Evolutionary conservation across 2,888 invertebrate species (phyloP), one percentile per base, ranked within the genome.

Genomic region (Teinopalpus imperialis): DNA sequence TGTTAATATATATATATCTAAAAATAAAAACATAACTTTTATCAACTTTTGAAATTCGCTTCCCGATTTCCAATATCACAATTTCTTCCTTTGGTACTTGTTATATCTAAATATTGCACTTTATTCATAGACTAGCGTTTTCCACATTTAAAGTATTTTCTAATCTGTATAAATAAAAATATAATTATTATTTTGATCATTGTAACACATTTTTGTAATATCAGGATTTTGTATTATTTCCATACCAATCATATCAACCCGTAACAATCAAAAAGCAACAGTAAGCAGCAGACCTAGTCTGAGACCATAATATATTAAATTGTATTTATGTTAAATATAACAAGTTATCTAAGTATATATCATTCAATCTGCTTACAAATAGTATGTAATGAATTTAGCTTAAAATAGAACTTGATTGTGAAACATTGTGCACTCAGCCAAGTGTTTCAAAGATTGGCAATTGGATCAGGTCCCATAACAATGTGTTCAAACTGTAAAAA

Each of bases 391-490:
- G 16, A 20, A 26, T 41, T 48, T 47, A 45, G 41, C 43, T 52
- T 45, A 52, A 54, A 55, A 54, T 57, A 56, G 52, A 63, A 58
- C 55, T 56, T 61, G 65, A 69, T 61, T 63, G 66, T 69, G 77
- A 74, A 75, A 74, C 66, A 67, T 29, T 31, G 43, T 18, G 72
- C 74, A 69, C 71, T 73, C 69, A 74, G 76, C 78, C 76, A 78
- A 76, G 71, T 76, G 74, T 67, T 63, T n/a, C n/a, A 66, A 69
- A 56, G 52, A 67, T 76, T 78, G 77, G 77, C 81, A 80, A 65
- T 65, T 50, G 62, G 66, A 59, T 62, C 65, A 51, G 54, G 63
- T 55, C 70, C 45, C 52, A 56, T 54, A 54, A 79, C 79, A 78
- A 77, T 72, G 61, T 54, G 62, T 70, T n/a, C n/a, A n/a, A n/a